These are phyloP conservation scores for Podargus strigoides DNA, from an alignment of 2,797 vertebrate genomes.

Conservation along the genomic window DNA sequence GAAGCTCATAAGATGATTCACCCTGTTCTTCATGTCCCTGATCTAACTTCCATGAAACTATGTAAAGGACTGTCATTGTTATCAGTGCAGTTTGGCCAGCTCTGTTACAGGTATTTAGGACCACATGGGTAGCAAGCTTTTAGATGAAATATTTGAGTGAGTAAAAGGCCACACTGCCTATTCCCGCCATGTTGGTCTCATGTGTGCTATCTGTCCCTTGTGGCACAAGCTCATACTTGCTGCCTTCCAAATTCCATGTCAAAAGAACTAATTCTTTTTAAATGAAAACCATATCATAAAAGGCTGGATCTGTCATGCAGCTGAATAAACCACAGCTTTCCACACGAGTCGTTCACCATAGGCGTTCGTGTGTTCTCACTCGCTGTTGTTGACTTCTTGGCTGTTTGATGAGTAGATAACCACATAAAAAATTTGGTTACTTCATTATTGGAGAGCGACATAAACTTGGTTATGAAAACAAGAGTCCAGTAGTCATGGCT, in stretches of 20 bases:
- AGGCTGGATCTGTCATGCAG: conserved; percentile 43
- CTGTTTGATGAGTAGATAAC: conserved; percentile 27
- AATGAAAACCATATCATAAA: conserved; percentile 63
- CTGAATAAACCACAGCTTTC: conserved; percentile 30
- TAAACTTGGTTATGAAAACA: conserved; percentile 39
- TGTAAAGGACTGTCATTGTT: neutral
- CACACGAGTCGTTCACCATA: neutral
- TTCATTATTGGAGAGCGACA: conserved; percentile 17
- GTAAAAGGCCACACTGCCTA: neutral
- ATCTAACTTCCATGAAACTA: neutral
- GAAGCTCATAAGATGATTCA: neutral
- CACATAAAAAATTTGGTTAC: conserved; percentile 26
- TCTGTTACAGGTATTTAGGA: neutral
- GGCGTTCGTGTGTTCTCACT: conserved; percentile 14
- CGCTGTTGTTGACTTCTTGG: conserved; percentile 18
- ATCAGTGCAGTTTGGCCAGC: neutral
- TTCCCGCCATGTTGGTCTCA: neutral
- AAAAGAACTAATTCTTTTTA: conserved; percentile 53
- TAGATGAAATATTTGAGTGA: neutral
- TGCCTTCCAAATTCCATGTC: conserved; percentile 45
- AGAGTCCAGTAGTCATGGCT: conserved; percentile 8
- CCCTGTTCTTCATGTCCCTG: neutral
- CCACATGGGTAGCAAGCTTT: neutral
- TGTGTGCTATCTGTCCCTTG: neutral
- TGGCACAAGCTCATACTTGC: neutral